A percentile compares a stretch with the other conserved stretches of the same genome.
Conservation (phyloP, 2,113 vertebrate species). For the Neolamprologus hecqui region DNA sequence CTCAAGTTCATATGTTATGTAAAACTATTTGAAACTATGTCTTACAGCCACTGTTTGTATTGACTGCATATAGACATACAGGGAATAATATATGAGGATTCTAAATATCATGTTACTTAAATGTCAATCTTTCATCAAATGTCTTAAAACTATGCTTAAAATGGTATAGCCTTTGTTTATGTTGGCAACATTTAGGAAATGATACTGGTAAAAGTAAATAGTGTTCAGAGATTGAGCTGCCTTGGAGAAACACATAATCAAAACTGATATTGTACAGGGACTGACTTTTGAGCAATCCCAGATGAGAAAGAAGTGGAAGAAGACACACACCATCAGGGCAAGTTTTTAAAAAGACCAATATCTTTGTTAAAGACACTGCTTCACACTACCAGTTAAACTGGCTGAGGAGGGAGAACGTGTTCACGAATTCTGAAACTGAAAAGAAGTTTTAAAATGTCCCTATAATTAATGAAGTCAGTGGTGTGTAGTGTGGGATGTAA, state of each 20-base stretch:
- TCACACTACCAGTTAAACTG: background rate
- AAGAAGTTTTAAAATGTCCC: background rate
- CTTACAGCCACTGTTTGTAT: background rate
- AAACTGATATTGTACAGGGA: background rate
- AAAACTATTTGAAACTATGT: background rate
- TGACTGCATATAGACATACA: background rate
- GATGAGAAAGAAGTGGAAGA: background rate
- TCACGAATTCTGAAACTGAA: background rate
- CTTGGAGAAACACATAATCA: background rate
- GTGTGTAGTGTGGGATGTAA: background rate
- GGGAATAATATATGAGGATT: background rate
- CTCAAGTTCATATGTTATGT: background rate
- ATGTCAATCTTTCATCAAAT: background rate
- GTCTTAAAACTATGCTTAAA: background rate
- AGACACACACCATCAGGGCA: background rate
- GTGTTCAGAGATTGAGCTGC: background rate
- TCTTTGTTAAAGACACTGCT: background rate
- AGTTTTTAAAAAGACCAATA: background rate
- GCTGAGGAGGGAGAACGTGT: background rate
- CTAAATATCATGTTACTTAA: background rate
- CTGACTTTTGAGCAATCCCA: background rate
- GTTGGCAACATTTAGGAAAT: background rate
- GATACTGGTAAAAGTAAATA: background rate
- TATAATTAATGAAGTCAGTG: background rate
- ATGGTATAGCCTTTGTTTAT: background rate